Percentiles rank a stretch among this genome's conserved stretches.
Evolutionary conservation across 2,113 vertebrate species (phyloP).

Genomic region (Upupa epops): DNA sequence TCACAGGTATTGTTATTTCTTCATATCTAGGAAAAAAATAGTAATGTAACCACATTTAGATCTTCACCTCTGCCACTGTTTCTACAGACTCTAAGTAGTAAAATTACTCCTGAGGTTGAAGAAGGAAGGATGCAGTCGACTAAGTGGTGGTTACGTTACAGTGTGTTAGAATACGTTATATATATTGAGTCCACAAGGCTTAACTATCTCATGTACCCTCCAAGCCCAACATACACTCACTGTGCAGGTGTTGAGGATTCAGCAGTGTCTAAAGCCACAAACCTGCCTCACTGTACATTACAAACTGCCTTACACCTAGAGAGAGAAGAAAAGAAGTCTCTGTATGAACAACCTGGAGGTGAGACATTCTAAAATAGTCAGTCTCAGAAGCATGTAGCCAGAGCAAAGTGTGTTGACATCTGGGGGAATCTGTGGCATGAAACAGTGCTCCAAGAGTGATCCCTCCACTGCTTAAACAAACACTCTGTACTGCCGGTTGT

Average conservation of each 20-base stretch:
- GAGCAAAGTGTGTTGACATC: accelerated
- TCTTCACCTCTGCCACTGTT: not conserved
- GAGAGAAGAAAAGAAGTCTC: not conserved
- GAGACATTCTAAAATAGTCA: not conserved
- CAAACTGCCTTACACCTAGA: not conserved
- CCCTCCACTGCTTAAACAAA: not conserved
- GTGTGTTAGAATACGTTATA: accelerated
- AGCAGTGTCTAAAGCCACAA: not conserved
- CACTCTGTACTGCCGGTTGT: not conserved
- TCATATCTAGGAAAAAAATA: not conserved
- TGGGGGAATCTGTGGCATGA: not conserved
- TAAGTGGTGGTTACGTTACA: not conserved
- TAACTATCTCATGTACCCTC: no score
- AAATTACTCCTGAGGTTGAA: not conserved
- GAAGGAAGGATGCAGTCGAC: not conserved
- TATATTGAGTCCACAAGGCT: not conserved
- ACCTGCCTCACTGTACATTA: not conserved
- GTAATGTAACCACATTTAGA: not conserved
- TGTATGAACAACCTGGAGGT: not conserved
- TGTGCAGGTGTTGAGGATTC: not conserved
- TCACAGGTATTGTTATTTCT: not conserved
- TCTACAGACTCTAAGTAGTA: not conserved
- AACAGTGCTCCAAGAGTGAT: not conserved
- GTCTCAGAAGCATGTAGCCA: not conserved
- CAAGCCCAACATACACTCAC: accelerated